A percentile compares a stretch with the other conserved stretches of the same genome.
Evolutionary conservation across 2,888 invertebrate species (phyloP).

Genomic region (Lasioglossum calceatum): DNA sequence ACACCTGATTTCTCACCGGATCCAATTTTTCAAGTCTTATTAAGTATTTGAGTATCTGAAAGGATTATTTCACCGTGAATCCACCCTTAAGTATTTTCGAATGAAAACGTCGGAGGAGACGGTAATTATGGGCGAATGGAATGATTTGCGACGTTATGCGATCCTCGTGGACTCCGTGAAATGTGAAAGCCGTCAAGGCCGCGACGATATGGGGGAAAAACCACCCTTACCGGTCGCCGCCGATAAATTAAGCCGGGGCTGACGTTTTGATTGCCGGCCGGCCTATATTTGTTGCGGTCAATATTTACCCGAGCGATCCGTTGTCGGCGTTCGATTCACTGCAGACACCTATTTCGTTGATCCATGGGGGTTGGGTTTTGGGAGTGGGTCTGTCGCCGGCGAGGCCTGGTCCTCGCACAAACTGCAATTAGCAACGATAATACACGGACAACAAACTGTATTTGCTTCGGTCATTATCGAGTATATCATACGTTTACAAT

Average conservation of each 20-base stretch:
- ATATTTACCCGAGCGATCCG: constrained; percentile 52
- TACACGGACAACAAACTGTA: constrained; percentile 58
- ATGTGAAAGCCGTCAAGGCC: constrained; percentile 1
- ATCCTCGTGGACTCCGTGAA: background rate
- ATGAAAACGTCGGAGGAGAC: background rate
- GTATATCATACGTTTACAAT: constrained; percentile 67
- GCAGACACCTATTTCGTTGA: constrained; percentile 46
- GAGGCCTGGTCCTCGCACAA: constrained; percentile 23
- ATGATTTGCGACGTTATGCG: background rate
- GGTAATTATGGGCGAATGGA: background rate
- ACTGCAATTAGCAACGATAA: constrained; percentile 65
- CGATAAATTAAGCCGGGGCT: constrained; percentile 49
- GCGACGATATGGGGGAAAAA: constrained; percentile 13
- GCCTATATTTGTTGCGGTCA: constrained; percentile 56
- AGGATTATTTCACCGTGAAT: background rate
- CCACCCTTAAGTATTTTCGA: background rate
- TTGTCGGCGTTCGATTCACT: constrained; percentile 32
- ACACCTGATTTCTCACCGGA: no score
- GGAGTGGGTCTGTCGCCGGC: background rate
- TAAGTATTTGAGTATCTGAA: background rate
- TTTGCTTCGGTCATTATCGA: constrained; percentile 63
- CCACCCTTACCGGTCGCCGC: constrained; percentile 7
- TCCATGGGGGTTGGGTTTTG: background rate
- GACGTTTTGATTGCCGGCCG: constrained; percentile 49
- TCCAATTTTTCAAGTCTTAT: background rate